Evolutionary conservation across 2,888 invertebrate species (phyloP).

Genomic region (Parochlus steinenii): DNA sequence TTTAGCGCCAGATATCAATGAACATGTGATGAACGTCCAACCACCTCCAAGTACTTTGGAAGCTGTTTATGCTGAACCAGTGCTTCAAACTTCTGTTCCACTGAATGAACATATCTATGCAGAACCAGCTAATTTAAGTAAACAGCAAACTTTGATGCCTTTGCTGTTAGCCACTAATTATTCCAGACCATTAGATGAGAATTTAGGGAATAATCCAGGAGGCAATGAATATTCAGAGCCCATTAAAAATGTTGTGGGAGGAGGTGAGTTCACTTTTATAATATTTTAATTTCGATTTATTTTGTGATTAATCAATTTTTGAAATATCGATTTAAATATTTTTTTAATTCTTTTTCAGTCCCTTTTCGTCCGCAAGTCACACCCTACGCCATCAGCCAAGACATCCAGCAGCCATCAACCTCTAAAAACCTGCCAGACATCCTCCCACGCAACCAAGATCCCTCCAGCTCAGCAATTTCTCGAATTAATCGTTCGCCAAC

Average conservation of each 20-base stretch:
- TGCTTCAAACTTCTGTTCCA: slow-evolving; percentile 14
- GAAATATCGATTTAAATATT: too few relatives aligned
- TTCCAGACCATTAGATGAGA: slow-evolving; percentile 21
- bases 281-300: not conserved
- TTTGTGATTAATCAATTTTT: not conserved
- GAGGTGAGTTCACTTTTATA: not conserved
- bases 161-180: slow-evolving; percentile 22
- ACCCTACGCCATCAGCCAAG: slow-evolving; percentile 14
- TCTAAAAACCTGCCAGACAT: slow-evolving; percentile 19
- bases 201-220: not conserved
- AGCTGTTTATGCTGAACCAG: slow-evolving; percentile 22
- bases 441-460: slow-evolving; percentile 14
- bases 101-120: slow-evolving; percentile 24
- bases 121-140: slow-evolving; percentile 22
- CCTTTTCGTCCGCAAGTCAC: slow-evolving; percentile 9
- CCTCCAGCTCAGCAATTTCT: slow-evolving; percentile 15
- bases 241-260: not conserved
- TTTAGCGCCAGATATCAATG: slow-evolving; percentile 16
- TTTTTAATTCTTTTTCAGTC: too few relatives aligned
- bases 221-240: slow-evolving; percentile 11
- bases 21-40: slow-evolving; percentile 15
- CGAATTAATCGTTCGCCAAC: slow-evolving; percentile 16
- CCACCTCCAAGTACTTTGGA: slow-evolving; percentile 13
- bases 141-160: slow-evolving; percentile 16
- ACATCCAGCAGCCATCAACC: slow-evolving; percentile 15